Base-by-base conservation (phyloP, 1,140 invertebrate species). In the Rhyzopertha dominica region DNA sequence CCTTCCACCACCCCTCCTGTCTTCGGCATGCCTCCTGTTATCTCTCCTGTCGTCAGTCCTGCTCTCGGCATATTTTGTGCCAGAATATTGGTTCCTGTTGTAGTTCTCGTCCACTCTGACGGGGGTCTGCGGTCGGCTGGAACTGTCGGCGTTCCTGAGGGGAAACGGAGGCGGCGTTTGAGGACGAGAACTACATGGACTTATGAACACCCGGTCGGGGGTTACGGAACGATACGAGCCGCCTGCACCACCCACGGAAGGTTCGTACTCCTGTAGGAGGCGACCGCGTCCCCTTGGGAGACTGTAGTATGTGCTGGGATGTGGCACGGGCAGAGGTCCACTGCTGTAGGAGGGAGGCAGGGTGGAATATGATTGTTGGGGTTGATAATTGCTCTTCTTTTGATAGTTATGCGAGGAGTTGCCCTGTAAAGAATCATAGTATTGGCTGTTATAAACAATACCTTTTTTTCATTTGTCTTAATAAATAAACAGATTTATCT, bases 281-380 rank as follows among this genome's bases (percentile, higher is more conserved):
- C 74, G 66, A 14, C 75, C 74, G 58, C 75, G 64, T 14, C 74
- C 74, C 50, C 73, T 64, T 32, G 61, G 58, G 54, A 71, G 58
- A 19, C 59, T 53, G 1, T 25, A 40, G 13, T 40, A 40, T 17
- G 19, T 44, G 31, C 32, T 54, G n/a, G n/a, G n/a, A n/a, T n/a
- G n/a, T n/a, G n/a, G n/a, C n/a, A n/a, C n/a, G n/a, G n/a, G n/a
- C n/a, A n/a, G n/a, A n/a, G n/a, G n/a, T n/a, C n/a, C n/a, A n/a
- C n/a, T n/a, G n/a, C n/a, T n/a, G n/a, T n/a, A n/a, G n/a, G n/a
- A n/a, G n/a, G n/a, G n/a, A n/a, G n/a, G n/a, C n/a, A n/a, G n/a
- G n/a, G n/a, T n/a, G n/a, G n/a, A n/a, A n/a, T n/a, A n/a, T n/a
- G n/a, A n/a, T n/a, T n/a, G n/a, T n/a, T n/a, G n/a, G n/a, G n/a